Base-by-base conservation (phyloP, 2,797 vertebrate genomes). In the Erpetoichthys calabaricus region DNA sequence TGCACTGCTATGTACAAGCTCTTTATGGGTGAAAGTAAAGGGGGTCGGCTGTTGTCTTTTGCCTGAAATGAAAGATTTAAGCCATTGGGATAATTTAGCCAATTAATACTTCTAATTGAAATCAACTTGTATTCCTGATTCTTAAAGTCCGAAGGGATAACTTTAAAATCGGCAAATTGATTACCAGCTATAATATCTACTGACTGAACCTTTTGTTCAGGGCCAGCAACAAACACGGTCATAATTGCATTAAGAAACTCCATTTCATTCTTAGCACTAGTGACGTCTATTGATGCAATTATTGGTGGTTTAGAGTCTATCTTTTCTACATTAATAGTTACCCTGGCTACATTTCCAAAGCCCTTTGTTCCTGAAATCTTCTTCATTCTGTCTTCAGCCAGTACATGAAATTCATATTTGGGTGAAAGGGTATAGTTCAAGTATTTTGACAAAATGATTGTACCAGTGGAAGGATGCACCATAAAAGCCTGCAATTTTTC, bases 51-150 rank as follows among this genome's bases (percentile, higher is more conserved):
- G 57, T 71, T 76, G 64, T 91, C 89, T 79, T 82, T 90, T 47
- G 89, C 93, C 76, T 86, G 92, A 59, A 99, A 80, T 44, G 91
- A 95, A 63, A 99, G 76, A 79, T 97, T 98, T 60, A 95, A 78
- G 56, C 96, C 96, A 55, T 77, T 85, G 0, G 81, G 84, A 53
- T 77, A 78, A 57, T 89, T 75, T 57, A 79, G 69, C 94, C 92
- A 96, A 62, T 84, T 81, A 66, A 97, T 85, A 72, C 78, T 80
- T 78, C 86, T 90, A 64, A 80, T 80, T 1, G 88, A 87, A 64
- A 96, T 81, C 67, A 98, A 66, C 61, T 89, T 85, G 78, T 95
- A 98, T 66, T 90, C 83, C 4, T 61, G 76, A 66, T 79, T 83
- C 61, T 75, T 76, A 45, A 82, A 72, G 9, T 82, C 89, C 49